Base-by-base conservation (phyloP, 2,797 vertebrate genomes). In the Sebastes steindachneri region DNA sequence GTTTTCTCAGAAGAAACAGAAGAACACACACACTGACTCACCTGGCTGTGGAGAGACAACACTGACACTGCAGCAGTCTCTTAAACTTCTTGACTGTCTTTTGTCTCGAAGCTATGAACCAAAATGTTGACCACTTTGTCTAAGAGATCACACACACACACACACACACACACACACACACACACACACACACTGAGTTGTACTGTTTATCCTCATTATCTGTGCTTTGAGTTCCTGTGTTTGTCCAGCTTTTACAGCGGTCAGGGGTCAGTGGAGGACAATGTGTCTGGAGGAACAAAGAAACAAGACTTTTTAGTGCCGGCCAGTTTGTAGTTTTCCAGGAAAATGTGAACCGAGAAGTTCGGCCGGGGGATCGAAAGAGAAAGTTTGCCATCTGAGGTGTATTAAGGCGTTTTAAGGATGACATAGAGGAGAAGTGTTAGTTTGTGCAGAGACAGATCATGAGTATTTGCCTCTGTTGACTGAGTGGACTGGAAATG, bases 221-320 rank as follows among this genome's bases (percentile, higher is more conserved):
- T 82, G 68, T 76, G 70, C 74, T 82, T 80, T 91, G 68, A 80
- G 58, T 79, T 77, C 72, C 80, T 71, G 80, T 90, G 87, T 91
- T 92, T 92, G 84, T 85, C 67, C 58, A 82, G 89, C 75, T 89
- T 90, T 92, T 87, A 92, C 68, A 55, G 35, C 59, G 26, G 85
- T 82, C 79, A 70, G 55, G 53, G 79, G 83, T 89, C 86, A 83
- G 23, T 29, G 31, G 62, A 77, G 63, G 65, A 72, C 65, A 65
- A 45, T 70, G 29, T 41, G 57, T 35, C 74, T 65, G 55, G 26
- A 65, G 51, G 69, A 75, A 70, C 15, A 48, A 51, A 73, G 62
- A 48, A 45, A 55, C 51, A 17, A 71, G 41, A n/a, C 68, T 7
- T 10, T 73, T 29, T 35, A 37, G 7, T 4, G 63, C 21, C 3